Base-by-base conservation (phyloP, 2,888 invertebrate species). In the Plebejus argus region DNA sequence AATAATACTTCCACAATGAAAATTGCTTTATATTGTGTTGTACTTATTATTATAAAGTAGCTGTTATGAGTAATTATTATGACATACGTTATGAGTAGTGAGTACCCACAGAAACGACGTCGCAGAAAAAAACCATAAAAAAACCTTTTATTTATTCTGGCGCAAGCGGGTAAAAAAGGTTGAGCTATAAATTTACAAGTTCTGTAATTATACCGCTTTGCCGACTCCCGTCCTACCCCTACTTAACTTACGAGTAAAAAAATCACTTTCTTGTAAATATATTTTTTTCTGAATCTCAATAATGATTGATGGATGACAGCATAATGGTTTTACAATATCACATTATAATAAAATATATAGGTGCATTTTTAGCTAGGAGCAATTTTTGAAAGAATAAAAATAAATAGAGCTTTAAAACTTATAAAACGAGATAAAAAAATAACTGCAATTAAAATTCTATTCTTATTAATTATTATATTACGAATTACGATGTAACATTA, bases 181-280 rank as follows among this genome's bases (percentile, higher is more conserved):
- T 28, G 66, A 66, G 28, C 66, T 28, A 66, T 66, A 33, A 66
- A 66, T 66, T 66, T 20, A 72, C 72, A 20, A 72, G n/a, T 39
- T 12, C 23, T 53, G 28, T 74, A 74, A 49, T 74, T 74, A 74
- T 28, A 33, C 33, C 56, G 53, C 53, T 53, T 53, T 53, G 53
- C 12, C 18, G 61, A 39, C 76, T 23, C 39, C 18, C 61, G 79
- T 78, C 77, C 80, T 79, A 79, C 77, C 71, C 61, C 23, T 76
- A 76, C 45, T 76, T 76, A 76, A 39, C 28, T 66, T 66, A 18
- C 53, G 12, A 66, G 12, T 28, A 20, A 66, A 66, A 66, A 66
- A 66, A 66, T 66, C 66, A 66, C 28, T 66, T 15, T 61, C 61
- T 28, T 66, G 66, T 66, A 28, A 28, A 6, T 33, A 66, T 66